Evolutionary conservation across 2,888 invertebrate species (phyloP), one percentile per base, ranked within the genome.

Genomic region (Artemia sinica): DNA sequence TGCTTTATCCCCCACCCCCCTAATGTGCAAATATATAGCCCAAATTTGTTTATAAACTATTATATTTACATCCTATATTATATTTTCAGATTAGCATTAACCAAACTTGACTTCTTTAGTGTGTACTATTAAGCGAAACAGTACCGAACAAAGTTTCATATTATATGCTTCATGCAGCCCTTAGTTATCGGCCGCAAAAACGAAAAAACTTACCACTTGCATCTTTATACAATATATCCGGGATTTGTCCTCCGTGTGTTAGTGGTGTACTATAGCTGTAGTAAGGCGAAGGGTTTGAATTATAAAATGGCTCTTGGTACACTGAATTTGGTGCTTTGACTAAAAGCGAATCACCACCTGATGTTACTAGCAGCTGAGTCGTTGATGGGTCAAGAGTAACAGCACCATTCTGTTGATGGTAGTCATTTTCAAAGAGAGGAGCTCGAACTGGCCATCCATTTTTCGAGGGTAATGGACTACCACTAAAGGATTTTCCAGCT

Each of bases 281-380:
- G 77, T 86, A 87, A 4, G 87, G 87, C 13, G 86, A 85, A 75
- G 85, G 86, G 76, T 85, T 85, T 73, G 86, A 79, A 28, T 86
- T 86, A 78, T 87, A 87, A 77, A 87, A 88, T 63, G 88, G 88
- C 79, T 88, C 88, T 75, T 87, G 87, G 78, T 88, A 88, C 13
- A 67, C 67, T 9, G 51, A 67, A 13, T 51, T 67, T n/a, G 13
- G 50, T 8, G 14, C 18, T 58, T 58, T 58, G 0, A 58, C 58
- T 18, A 58, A 58, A 58, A 58, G 9, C 1, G 58, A 58, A 14
- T 58, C 58, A 14, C 58, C 58, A 8, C 14, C n/a, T 1, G 58
- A 58, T 10, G 58, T 58, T 14, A 58, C 58, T 41, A 67, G 49
- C 14, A 51, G 50, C 14, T 66, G 52, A 49, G 66, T 18, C 2